Conservation (phyloP, 2,888 invertebrate species). For the Sinelater perroti region DNA sequence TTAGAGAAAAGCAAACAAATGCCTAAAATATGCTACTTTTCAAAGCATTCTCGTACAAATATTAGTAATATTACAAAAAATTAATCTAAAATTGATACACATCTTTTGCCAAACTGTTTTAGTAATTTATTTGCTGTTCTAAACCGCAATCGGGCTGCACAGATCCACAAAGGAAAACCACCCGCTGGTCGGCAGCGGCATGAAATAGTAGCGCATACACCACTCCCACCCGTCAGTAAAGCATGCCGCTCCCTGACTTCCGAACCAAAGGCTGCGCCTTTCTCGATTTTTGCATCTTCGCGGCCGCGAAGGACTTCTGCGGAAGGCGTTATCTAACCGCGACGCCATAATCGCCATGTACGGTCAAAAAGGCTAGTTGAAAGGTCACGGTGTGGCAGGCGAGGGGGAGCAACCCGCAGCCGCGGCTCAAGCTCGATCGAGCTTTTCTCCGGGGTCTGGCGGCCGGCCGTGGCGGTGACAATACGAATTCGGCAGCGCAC, state of each 20-base stretch:
- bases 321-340: conserved; percentile 12
- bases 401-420: not conserved
- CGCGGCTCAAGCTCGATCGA: no score
- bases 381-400: conserved; percentile 8
- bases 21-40: no score
- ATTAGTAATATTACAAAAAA: no score
- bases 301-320: not conserved
- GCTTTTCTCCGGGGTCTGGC: no score
- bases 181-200: conserved; percentile 30
- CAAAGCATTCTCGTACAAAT: no score
- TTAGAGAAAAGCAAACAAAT: no score
- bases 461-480: no score
- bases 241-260: conserved; percentile 35
- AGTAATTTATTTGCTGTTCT: no score
- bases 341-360: conserved; percentile 10
- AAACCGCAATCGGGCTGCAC: conserved; percentile 11
- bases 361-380: no score
- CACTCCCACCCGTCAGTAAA: conserved; percentile 34
- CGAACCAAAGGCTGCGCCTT: conserved; percentile 34
- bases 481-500: no score
- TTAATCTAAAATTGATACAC: no score
- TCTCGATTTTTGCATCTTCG: conserved; percentile 29
- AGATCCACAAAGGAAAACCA: conserved; percentile 21
- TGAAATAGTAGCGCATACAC: conserved; percentile 33
- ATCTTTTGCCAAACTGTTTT: no score